Percentiles rank a stretch among this genome's conserved stretches.
Evolutionary conservation across 2,797 vertebrate species (phyloP).

Genomic region (Sebastiscus albofasciatus): DNA sequence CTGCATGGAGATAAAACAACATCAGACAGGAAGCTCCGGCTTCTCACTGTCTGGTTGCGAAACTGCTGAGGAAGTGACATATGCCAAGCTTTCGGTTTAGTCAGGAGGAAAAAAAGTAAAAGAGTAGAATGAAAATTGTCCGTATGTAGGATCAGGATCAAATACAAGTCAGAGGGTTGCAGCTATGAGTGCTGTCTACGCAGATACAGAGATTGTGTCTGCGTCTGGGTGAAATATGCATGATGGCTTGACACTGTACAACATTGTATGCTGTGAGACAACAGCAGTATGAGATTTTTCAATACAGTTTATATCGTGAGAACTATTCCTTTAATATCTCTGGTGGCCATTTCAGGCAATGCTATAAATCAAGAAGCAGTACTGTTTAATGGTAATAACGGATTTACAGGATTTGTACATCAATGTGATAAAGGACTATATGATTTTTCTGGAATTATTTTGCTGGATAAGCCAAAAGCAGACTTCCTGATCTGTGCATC

Average conservation of each 20-base stretch:
- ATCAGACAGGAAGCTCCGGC: slow-evolving; percentile 24
- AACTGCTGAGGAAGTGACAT: slow-evolving; percentile 26
- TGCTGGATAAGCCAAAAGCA: not conserved
- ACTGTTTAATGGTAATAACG: not conserved
- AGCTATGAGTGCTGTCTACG: not conserved
- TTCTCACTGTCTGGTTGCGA: slow-evolving; percentile 17
- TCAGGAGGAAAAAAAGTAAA: not conserved
- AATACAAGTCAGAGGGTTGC: not conserved
- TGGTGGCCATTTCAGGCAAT: not conserved
- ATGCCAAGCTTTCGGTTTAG: slow-evolving; percentile 11
- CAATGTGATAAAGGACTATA: not conserved
- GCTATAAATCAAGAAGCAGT: not conserved
- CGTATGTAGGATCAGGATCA: not conserved
- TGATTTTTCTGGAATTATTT: not conserved
- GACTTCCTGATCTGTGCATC: not conserved
- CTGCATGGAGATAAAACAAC: slow-evolving; percentile 51
- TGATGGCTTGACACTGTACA: not conserved
- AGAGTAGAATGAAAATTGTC: not conserved
- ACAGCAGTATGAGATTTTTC: not conserved
- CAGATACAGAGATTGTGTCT: not conserved
- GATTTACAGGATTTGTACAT: not conserved
- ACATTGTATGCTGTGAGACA: not conserved
- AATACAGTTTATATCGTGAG: not conserved
- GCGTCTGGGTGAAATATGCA: not conserved
- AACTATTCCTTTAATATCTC: not conserved